Evolutionary conservation across 2,888 invertebrate genomes (phyloP).

Genomic region (Philopedon plagiatum): DNA sequence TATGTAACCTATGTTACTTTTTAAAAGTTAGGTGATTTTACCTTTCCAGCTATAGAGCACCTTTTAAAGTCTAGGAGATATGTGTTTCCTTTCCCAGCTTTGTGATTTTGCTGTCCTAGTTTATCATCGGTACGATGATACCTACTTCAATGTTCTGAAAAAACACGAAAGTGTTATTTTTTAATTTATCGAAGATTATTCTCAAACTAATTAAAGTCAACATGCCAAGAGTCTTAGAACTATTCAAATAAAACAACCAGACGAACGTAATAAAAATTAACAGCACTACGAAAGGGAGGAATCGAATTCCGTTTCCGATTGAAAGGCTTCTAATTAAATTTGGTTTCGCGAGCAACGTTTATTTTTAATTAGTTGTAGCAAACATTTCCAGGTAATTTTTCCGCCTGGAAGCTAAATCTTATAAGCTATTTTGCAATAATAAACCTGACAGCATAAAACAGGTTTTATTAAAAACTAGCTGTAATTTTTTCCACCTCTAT

Average conservation of each 20-base stretch:
- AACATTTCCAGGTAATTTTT: neutral
- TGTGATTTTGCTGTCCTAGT: too few species aligned
- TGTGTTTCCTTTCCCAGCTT: too few species aligned
- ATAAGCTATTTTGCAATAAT: neutral
- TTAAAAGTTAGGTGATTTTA: too few species aligned
- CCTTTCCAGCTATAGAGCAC: too few species aligned
- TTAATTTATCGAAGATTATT: too few species aligned
- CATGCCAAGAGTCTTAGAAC: neutral
- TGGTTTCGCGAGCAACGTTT: neutral
- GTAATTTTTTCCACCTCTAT: too few species aligned
- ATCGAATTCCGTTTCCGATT: neutral
- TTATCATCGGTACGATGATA: too few species aligned
- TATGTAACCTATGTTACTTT: too few species aligned
- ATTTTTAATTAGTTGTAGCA: conserved; percentile 1
- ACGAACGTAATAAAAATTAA: neutral
- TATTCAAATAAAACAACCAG: neutral
- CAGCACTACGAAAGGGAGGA: neutral
- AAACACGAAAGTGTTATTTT: too few species aligned
- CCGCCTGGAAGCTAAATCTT: neutral
- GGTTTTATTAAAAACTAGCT: neutral
- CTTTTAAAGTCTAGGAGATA: too few species aligned
- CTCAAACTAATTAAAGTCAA: neutral
- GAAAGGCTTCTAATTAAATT: conserved; percentile 5
- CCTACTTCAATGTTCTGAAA: too few species aligned
- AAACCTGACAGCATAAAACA: neutral